A percentile compares a stretch with the other conserved stretches of the same genome.
Conservation (phyloP, 2,797 vertebrate genomes). For the Pangasius krempfi region DNA sequence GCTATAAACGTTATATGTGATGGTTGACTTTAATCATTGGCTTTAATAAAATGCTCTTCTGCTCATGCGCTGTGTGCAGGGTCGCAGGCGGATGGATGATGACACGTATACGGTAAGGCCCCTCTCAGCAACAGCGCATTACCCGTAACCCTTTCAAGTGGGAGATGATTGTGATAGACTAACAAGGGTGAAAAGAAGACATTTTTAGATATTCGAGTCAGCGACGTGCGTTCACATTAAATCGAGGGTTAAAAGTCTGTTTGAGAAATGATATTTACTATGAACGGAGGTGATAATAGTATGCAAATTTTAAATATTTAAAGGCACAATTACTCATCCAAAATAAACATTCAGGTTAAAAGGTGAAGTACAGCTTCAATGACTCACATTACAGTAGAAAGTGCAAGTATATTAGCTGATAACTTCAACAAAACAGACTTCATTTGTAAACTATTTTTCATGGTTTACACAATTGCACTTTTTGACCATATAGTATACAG, state of each 20-base stretch:
- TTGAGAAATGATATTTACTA: background rate
- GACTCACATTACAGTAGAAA: background rate
- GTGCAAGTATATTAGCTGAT: no score
- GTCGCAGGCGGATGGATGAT: conserved; percentile 24
- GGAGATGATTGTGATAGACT: background rate
- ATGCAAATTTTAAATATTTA: background rate
- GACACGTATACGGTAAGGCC: conserved; percentile 67
- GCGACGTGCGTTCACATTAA: background rate
- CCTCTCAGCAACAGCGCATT: background rate
- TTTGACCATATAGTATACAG: no score
- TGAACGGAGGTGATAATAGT: background rate
- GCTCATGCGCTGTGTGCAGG: conserved; percentile 52
- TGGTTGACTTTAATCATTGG: background rate
- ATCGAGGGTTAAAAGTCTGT: background rate
- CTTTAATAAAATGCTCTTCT: background rate
- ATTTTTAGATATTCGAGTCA: conserved; percentile 6
- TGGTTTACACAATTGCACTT: no score
- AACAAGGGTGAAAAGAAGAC: background rate
- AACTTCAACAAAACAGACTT: no score
- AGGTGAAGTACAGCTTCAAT: background rate
- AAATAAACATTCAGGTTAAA: background rate
- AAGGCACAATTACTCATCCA: background rate
- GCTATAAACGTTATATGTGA: background rate
- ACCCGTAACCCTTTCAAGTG: background rate
- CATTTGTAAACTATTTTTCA: no score